These are phyloP conservation scores for Drosophila cognata DNA, from an alignment of 2,888 invertebrate species.

Conservation along the genomic window DNA sequence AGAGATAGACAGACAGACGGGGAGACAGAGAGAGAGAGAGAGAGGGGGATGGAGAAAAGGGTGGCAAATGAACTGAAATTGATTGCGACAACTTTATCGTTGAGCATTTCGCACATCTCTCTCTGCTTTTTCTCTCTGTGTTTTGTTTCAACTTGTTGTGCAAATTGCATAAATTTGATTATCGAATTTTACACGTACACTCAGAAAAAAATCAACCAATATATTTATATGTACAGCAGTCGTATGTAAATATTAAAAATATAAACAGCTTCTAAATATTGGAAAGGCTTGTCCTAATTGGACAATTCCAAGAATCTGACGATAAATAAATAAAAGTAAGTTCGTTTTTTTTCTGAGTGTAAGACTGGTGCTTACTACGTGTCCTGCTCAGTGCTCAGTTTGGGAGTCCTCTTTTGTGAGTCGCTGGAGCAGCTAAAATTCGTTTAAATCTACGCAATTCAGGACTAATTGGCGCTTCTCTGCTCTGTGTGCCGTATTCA, in stretches of 20 bases:
- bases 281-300: too few species aligned
- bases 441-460: slow-evolving; percentile 55
- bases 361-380: slow-evolving; percentile 15
- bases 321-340: not conserved
- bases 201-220: not conserved
- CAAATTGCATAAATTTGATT: slow-evolving; percentile 74
- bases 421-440: slow-evolving; percentile 40
- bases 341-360: not conserved
- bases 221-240: too few species aligned
- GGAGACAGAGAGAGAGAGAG: not conserved
- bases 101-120: slow-evolving; percentile 21
- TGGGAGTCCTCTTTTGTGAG: slow-evolving; percentile 41
- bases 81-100: slow-evolving; percentile 72
- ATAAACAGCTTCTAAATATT: not conserved
- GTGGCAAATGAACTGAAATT: slow-evolving; percentile 59
- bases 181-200: slow-evolving; percentile 44
- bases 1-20: slow-evolving; percentile 1
- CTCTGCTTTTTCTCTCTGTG: slow-evolving; percentile 19
- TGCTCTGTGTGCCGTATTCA: slow-evolving; percentile 50
- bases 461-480: slow-evolving; percentile 52
- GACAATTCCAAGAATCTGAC: not conserved
- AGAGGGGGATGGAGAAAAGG: not conserved
- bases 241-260: not conserved
- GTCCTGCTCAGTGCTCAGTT: slow-evolving; percentile 14
- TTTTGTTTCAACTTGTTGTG: slow-evolving; percentile 67